phyloP scores from a whole-genome alignment of 2,797 vertebrate species.

The Rhinichthys osculus region DNA sequence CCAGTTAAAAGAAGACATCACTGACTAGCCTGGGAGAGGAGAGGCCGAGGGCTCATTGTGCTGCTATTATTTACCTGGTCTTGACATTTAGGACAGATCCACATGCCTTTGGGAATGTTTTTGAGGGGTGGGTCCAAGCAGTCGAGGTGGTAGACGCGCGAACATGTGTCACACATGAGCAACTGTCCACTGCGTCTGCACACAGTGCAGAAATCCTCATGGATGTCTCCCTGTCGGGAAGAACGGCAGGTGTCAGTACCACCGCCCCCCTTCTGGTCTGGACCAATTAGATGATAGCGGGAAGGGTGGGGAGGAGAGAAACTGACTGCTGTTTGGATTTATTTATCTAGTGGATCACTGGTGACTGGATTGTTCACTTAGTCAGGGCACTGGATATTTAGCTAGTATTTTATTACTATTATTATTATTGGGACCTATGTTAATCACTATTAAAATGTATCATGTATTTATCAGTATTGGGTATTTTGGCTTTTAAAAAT shows the following conservation, averaged over 20 bases:
- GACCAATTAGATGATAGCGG: slow-evolving; percentile 67
- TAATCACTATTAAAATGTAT: slow-evolving; percentile 11
- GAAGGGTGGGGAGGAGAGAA: slow-evolving; percentile 58
- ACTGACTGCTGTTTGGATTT: slow-evolving; percentile 31
- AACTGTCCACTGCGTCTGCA: slow-evolving; percentile 99
- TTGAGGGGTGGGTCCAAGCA: slow-evolving; percentile 99
- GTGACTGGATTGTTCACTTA: slow-evolving; percentile 51
- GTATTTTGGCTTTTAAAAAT: slow-evolving; percentile 11
- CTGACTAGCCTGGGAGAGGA: slow-evolving; percentile 30
- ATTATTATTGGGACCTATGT: neutral
- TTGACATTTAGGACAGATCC: slow-evolving; percentile 99
- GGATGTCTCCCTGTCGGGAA: slow-evolving; percentile 97
- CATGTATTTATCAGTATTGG: slow-evolving; percentile 6
- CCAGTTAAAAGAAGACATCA: slow-evolving; percentile 41
- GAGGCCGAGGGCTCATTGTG: slow-evolving; percentile 37
- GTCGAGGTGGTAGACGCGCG: slow-evolving; percentile 99
- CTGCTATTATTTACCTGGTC: slow-evolving; percentile 92
- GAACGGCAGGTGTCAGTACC: slow-evolving; percentile 86
- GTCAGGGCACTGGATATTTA: slow-evolving; percentile 21
- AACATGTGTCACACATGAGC: slow-evolving; percentile 99
- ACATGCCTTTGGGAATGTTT: slow-evolving; percentile 99
- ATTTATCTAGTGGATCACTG: slow-evolving; percentile 45
- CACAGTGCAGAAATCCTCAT: slow-evolving; percentile 99
- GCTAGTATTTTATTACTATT: neutral
- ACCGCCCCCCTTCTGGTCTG: slow-evolving; percentile 68